Percentiles rank a stretch among this genome's conserved stretches.
phyloP scores from a whole-genome alignment of 2,797 vertebrate species.

The Sphaeramia orbicularis region DNA sequence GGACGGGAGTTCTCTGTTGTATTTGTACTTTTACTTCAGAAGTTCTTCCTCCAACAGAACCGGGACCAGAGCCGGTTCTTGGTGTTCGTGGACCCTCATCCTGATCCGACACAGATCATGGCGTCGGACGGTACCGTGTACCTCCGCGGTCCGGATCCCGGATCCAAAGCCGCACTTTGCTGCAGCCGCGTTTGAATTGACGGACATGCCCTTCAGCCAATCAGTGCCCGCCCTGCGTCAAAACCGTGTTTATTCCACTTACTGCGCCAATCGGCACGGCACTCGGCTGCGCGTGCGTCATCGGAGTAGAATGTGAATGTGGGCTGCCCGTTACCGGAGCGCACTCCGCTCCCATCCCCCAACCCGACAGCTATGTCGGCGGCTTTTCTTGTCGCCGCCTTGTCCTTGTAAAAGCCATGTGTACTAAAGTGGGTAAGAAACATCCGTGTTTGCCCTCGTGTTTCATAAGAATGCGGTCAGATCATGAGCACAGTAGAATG shows the following conservation, averaged over 20 bases:
- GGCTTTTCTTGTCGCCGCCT: slow-evolving; percentile 60
- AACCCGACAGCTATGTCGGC: slow-evolving; percentile 68
- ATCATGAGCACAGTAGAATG: slow-evolving; percentile 56
- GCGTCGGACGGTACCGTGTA: no score
- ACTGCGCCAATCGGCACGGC: slow-evolving; percentile 65
- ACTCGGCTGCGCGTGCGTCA: slow-evolving; percentile 68
- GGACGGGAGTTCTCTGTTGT: no score
- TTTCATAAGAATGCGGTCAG: slow-evolving; percentile 61
- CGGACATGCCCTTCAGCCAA: slow-evolving; percentile 65
- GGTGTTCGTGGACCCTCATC: no score
- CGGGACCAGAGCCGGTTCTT: no score
- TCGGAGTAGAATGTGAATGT: slow-evolving; percentile 77
- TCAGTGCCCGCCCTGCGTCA: slow-evolving; percentile 47
- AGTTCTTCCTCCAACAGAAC: no score
- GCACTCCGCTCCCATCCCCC: slow-evolving; percentile 74
- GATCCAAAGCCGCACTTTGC: slow-evolving; percentile 59
- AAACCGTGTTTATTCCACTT: slow-evolving; percentile 36
- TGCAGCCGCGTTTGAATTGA: slow-evolving; percentile 57
- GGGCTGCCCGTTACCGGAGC: slow-evolving; percentile 66
- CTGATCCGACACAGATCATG: no score
- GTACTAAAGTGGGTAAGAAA: slow-evolving; percentile 71
- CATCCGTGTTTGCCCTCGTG: slow-evolving; percentile 56
- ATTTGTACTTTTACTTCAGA: no score
- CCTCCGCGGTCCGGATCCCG: slow-evolving; percentile 43
- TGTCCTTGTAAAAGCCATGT: slow-evolving; percentile 70